Conservation (phyloP, 92 coral and sea anemone genomes). For the Zoanthus solanderi region DNA sequence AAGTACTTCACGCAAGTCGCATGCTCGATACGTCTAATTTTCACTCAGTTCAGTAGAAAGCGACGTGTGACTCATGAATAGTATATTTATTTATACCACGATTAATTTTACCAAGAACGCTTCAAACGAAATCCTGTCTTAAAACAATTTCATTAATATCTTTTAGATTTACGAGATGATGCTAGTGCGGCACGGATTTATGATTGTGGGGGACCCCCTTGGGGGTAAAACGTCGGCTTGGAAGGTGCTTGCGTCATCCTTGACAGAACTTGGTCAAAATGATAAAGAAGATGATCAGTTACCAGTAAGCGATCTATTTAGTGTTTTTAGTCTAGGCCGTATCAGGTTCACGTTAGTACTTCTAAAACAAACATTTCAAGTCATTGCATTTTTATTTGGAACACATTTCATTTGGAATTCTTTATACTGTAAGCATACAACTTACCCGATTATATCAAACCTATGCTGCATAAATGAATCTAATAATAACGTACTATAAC, state of each 20-base stretch:
- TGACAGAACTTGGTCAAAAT: conserved; percentile 84
- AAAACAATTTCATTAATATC: not conserved
- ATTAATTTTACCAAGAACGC: no score
- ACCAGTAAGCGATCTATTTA: conserved; percentile 62
- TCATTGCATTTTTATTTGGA: no score
- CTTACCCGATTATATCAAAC: no score
- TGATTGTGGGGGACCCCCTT: conserved; percentile 99
- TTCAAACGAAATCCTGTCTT: no score
- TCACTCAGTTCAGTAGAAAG: no score
- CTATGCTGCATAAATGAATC: no score
- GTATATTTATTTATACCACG: no score
- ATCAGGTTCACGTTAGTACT: not conserved
- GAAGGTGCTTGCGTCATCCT: conserved; percentile 90
- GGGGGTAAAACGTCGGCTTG: conserved; percentile 99
- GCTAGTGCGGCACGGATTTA: conserved; percentile 98
- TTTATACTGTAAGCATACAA: no score
- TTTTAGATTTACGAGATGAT: conserved; percentile 96
- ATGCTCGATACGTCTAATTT: no score
- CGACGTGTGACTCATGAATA: no score
- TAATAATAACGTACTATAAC: no score
- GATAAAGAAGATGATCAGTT: conserved; percentile 76
- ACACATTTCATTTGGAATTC: not conserved
- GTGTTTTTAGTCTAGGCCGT: not conserved
- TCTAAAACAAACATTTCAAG: not conserved
- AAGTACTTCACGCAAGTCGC: no score